A percentile compares a stretch with the other conserved stretches of the same genome.
Conservation (phyloP, 2,797 vertebrate species). For the Pseudochaenichthys georgianus region DNA sequence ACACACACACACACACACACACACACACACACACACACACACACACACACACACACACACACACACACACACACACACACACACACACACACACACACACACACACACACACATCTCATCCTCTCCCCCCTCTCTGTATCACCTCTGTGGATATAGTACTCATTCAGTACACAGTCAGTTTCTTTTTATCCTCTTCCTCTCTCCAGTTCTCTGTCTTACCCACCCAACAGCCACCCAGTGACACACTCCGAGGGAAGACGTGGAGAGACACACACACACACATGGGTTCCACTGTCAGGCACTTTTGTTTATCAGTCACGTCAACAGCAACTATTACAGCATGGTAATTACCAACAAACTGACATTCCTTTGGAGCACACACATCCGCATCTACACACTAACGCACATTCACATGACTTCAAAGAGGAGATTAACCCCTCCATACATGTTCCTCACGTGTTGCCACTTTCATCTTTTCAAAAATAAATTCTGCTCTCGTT, state of each 20-base stretch:
- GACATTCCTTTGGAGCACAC: conserved; percentile 26
- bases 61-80: too few relatives aligned
- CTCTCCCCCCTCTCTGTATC: conserved; percentile 24
- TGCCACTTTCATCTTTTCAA: background rate
- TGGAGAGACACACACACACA: background rate
- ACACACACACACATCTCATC: background rate
- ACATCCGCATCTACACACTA: background rate
- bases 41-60: too few relatives aligned
- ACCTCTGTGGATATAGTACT: conserved; percentile 57
- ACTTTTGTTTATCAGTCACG: conserved; percentile 50
- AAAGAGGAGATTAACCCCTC: conserved; percentile 35
- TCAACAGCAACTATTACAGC: conserved; percentile 46
- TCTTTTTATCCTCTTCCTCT: conserved; percentile 59
- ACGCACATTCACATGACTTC: conserved; percentile 19
- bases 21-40: too few relatives aligned
- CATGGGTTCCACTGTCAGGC: conserved; percentile 44
- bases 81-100: too few relatives aligned
- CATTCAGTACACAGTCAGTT: conserved; percentile 69
- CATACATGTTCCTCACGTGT: conserved; percentile 24
- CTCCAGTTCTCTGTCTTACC: conserved; percentile 27
- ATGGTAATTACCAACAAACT: conserved; percentile 43
- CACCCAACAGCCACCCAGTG: conserved; percentile 30
- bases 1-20: background rate
- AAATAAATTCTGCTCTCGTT: background rate
- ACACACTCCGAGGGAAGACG: conserved; percentile 12